Base-by-base conservation (phyloP, 2,888 invertebrate species). In the Megastigmus dorsalis region DNA sequence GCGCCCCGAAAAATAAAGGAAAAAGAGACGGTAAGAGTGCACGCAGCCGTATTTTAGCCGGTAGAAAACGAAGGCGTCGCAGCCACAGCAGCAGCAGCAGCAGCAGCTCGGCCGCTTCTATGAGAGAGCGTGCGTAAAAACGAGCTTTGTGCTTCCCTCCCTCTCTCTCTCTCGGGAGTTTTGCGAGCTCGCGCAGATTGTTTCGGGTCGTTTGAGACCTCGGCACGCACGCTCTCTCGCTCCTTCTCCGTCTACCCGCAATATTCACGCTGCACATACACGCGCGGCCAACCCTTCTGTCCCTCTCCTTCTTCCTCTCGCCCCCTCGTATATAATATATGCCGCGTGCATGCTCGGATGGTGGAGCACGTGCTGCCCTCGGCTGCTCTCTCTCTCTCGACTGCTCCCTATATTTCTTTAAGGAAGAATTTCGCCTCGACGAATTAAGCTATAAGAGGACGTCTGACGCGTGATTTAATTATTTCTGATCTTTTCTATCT, bases 121-220 rank as follows among this genome's bases (percentile, higher is more conserved):
- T 63, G 71, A 71, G 69, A 7, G n/a, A 15, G 41, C 38, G 79
- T 80, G 80, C 81, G 81, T 81, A 81, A 81, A 82, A 82, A 81
- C 81, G 81, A 70, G 78, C 72, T 68, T 15, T 50, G 30, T 3
- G 28, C 13, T 6, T 23, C 48, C 18, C 33, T 30, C n/a, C 13
- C 30, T 10, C 54, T 15, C 43, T 15, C 59, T 41, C 59, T n/a
- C n/a, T n/a, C n/a, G 62, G 75, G 77, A 76, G 74, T 65, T 59
- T 70, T 67, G 66, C 55, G 62, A 23, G 62, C n/a, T n/a, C 62
- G 41, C 36, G 65, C 30, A 59, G 73, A 74, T 74, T 63, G 67
- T 73, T 75, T 75, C 68, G 67, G 60, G 28, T 54, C 65, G 43
- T 63, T 68, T 60, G 55, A 23, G 18, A 9, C 30, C 59, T 30